Percentiles rank a stretch among this genome's conserved stretches.
phyloP scores from a whole-genome alignment of 2,113 vertebrate genomes.

The Chrysemys picta region DNA sequence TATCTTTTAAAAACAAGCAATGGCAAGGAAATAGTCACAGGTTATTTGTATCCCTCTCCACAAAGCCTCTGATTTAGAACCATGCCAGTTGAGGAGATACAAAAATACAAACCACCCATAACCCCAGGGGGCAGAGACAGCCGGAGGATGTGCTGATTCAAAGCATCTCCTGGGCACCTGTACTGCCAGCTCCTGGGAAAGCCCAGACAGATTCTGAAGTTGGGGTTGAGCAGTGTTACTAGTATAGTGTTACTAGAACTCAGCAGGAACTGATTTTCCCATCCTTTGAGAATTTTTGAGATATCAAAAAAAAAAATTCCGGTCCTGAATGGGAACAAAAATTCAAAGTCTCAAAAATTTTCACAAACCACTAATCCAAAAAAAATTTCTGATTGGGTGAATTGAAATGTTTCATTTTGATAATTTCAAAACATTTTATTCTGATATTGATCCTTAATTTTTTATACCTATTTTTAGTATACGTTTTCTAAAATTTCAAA shows the following conservation, averaged over 20 bases:
- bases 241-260: no score
- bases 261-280: no score
- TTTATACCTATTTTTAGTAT: not conserved
- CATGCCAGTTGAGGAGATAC: not conserved
- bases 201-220: no score
- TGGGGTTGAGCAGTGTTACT: no score
- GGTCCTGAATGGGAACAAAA: not conserved
- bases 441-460: not conserved
- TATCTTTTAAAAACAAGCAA: not conserved
- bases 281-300: no score
- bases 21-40: not conserved
- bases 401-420: not conserved
- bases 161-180: no score
- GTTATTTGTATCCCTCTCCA: not conserved
- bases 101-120: not conserved
- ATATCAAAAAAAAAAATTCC: no score
- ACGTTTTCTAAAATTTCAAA: not conserved
- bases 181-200: no score
- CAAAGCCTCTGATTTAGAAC: not conserved
- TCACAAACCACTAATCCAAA: not conserved
- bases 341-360: not conserved
- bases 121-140: not conserved
- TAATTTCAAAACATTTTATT: not conserved
- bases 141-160: no score
- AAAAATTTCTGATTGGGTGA: not conserved